Evolutionary conservation across 2,113 vertebrate species (phyloP).

Genomic region (Guaruba guarouba): DNA sequence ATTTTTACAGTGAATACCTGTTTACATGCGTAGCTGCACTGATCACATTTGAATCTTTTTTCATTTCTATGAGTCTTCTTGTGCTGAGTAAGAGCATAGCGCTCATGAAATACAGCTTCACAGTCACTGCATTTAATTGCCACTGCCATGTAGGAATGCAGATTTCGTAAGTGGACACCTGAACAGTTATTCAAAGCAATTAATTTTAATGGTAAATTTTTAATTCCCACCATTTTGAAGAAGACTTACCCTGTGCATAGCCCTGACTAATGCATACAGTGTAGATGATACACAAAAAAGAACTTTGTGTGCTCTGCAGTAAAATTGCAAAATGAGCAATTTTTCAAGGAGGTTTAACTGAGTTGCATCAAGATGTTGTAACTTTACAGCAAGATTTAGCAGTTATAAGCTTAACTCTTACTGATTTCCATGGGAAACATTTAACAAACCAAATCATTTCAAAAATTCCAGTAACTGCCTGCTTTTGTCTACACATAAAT

Average conservation of each 20-base stretch:
- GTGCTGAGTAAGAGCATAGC: slow-evolving; percentile 65
- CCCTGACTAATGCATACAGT: not conserved
- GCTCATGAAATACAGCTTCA: slow-evolving; percentile 56
- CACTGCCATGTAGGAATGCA: slow-evolving; percentile 36
- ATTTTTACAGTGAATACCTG: slow-evolving; percentile 51
- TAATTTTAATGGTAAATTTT: not conserved
- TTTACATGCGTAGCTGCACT: slow-evolving; percentile 46
- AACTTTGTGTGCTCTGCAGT: not conserved
- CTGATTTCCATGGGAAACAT: not conserved
- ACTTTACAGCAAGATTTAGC: not conserved
- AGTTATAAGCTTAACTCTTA: not conserved
- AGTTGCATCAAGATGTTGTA: not conserved
- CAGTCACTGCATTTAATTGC: slow-evolving; percentile 68
- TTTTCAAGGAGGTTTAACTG: not conserved
- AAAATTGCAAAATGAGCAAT: not conserved
- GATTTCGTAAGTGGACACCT: slow-evolving; percentile 71
- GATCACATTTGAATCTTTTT: slow-evolving; percentile 49
- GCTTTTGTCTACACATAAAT: not conserved
- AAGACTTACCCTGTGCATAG: not conserved
- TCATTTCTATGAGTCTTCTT: slow-evolving; percentile 60
- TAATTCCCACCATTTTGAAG: not conserved
- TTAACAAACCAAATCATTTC: not conserved
- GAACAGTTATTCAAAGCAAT: not conserved
- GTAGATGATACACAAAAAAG: not conserved
- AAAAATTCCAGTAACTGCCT: not conserved